Conservation (phyloP, 2,113 vertebrate species). For the Mirounga angustirostris region DNA sequence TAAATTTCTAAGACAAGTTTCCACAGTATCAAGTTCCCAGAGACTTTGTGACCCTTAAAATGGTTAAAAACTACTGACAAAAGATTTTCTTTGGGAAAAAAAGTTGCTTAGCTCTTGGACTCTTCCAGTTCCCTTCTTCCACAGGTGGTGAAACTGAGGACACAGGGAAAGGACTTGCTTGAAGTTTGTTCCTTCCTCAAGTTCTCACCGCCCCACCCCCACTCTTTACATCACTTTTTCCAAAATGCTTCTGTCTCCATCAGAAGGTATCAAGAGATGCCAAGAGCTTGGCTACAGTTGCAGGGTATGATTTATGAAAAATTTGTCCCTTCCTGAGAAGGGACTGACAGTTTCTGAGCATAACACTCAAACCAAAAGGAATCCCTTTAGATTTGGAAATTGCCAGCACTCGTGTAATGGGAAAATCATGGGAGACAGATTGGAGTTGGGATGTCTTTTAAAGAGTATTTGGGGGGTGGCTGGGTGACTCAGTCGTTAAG, state of each 20-base stretch:
- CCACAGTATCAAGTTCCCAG: neutral
- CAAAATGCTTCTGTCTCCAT: neutral
- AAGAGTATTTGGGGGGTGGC: neutral
- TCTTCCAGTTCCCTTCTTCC: neutral
- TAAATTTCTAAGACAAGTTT: neutral
- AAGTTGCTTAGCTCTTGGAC: neutral
- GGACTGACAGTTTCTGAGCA: neutral
- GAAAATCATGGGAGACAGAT: neutral
- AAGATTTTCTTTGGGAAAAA: neutral
- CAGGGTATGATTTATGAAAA: neutral
- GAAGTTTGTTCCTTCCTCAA: neutral
- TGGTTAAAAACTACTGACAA: neutral
- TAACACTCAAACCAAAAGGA: neutral
- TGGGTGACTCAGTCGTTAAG: too few species aligned
- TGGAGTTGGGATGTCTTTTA: neutral
- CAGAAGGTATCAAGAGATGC: neutral
- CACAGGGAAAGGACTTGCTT: neutral
- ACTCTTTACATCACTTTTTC: neutral
- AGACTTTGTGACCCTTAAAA: neutral
- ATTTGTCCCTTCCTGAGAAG: neutral
- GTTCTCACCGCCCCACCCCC: neutral
- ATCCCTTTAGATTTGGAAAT: slow-evolving; percentile 21
- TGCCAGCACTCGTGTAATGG: neutral
- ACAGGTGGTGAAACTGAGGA: neutral
- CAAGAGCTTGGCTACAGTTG: neutral